Evolutionary conservation across 2,113 vertebrate genomes (phyloP).

Genomic region (Desmodus rotundus): DNA sequence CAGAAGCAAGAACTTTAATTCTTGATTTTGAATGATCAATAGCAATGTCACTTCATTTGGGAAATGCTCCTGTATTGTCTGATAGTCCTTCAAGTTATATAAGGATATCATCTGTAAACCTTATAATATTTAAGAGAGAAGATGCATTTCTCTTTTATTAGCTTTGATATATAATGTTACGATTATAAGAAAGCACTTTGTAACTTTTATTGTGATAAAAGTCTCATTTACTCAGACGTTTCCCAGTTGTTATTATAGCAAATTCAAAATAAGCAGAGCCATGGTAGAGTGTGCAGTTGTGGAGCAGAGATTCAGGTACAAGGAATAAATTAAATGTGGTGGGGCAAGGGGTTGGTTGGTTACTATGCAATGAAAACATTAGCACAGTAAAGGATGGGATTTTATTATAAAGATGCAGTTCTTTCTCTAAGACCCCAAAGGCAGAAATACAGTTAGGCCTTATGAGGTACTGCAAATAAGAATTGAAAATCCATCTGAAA

Average conservation of each 20-base stretch:
- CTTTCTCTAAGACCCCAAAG: not conserved
- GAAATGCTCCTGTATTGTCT: constrained; percentile 27
- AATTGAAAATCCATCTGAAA: not conserved
- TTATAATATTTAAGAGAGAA: constrained; percentile 18
- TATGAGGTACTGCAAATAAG: not conserved
- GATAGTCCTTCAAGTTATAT: not conserved
- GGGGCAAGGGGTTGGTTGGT: not conserved
- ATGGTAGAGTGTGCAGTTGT: not conserved
- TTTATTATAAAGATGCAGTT: not conserved
- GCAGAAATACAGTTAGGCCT: not conserved
- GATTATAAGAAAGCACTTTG: not conserved
- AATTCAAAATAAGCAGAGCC: not conserved
- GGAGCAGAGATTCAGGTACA: not conserved
- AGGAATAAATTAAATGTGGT: not conserved
- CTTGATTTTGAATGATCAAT: not conserved
- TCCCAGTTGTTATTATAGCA: not conserved
- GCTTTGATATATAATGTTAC: not conserved
- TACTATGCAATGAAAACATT: not conserved
- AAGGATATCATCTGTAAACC: not conserved
- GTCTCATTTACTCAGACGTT: not conserved
- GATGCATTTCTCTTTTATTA: not conserved
- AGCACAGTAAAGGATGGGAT: not conserved
- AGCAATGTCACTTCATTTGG: not conserved
- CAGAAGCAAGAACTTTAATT: constrained; percentile 5
- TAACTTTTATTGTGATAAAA: not conserved